These are phyloP conservation scores for Gasteruption jaculator DNA, from an alignment of 2,888 invertebrate species.

Conservation along the genomic window DNA sequence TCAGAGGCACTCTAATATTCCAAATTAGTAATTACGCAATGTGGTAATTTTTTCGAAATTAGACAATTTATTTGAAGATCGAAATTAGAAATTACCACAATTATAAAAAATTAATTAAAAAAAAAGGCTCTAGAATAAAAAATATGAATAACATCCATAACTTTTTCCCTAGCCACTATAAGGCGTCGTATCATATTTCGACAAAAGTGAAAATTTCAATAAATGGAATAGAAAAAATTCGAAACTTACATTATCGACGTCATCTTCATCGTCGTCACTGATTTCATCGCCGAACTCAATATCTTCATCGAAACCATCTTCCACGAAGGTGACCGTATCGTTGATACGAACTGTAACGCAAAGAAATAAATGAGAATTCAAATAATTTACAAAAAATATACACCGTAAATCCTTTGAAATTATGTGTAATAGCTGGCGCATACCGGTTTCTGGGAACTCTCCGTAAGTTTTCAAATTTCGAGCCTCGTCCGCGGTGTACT, in stretches of 20 bases:
- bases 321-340: constrained; percentile 91
- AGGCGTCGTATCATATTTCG: neutral
- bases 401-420: neutral
- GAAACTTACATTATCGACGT: constrained; percentile 53
- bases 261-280: constrained; percentile 82
- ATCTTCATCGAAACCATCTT: constrained; percentile 93
- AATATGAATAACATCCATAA: neutral
- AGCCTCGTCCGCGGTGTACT: constrained; percentile 98
- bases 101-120: neutral
- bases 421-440: too few species aligned
- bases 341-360: constrained; percentile 77
- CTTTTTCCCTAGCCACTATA: neutral
- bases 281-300: constrained; percentile 96
- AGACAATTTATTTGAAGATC: neutral
- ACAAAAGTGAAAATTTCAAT: neutral
- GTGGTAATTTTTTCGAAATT: neutral
- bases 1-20: too few species aligned
- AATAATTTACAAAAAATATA: constrained; percentile 16
- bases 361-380: constrained; percentile 8
- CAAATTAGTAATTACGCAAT: too few species aligned
- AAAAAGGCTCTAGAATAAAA: neutral
- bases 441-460: constrained; percentile 92
- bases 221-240: neutral
- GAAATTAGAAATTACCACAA: neutral
- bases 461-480: constrained; percentile 98